Conservation (phyloP, 1,140 invertebrate species). For the Drosophila arawakana region DNA sequence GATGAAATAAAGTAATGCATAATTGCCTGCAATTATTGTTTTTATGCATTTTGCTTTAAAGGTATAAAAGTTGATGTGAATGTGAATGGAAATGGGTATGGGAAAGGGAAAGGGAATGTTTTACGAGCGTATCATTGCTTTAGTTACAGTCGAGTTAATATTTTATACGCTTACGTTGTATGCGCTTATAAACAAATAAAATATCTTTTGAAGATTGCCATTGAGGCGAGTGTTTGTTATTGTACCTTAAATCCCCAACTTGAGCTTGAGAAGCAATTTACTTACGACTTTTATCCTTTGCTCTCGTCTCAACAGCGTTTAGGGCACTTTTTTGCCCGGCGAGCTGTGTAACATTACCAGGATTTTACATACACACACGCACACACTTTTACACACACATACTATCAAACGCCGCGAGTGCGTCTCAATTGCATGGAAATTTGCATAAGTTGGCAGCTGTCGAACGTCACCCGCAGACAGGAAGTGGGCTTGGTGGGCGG, state of each 20-base stretch:
- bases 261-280: constrained; percentile 73
- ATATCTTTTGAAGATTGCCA: constrained; percentile 20
- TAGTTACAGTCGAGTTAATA: constrained; percentile 9
- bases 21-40: too few species aligned
- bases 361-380: constrained; percentile 36
- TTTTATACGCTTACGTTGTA: constrained; percentile 10
- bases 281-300: constrained; percentile 73
- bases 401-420: constrained; percentile 44
- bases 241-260: constrained; percentile 50
- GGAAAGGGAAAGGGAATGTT: not conserved
- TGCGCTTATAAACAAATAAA: constrained; percentile 20
- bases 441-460: constrained; percentile 79
- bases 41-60: too few species aligned
- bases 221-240: constrained; percentile 34
- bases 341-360: constrained; percentile 63
- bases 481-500: too few species aligned
- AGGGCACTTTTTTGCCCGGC: constrained; percentile 48
- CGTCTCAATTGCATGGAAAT: constrained; percentile 76
- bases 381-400: constrained; percentile 4
- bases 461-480: constrained; percentile 42
- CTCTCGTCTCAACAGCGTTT: constrained; percentile 49
- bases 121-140: constrained; percentile 4
- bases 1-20: too few species aligned
- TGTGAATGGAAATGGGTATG: too few species aligned
- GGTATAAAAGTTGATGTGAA: too few species aligned